Evolutionary conservation across 2,888 invertebrate genomes (phyloP), one percentile per base, ranked within the genome.

Genomic region (Anorthoa munda): DNA sequence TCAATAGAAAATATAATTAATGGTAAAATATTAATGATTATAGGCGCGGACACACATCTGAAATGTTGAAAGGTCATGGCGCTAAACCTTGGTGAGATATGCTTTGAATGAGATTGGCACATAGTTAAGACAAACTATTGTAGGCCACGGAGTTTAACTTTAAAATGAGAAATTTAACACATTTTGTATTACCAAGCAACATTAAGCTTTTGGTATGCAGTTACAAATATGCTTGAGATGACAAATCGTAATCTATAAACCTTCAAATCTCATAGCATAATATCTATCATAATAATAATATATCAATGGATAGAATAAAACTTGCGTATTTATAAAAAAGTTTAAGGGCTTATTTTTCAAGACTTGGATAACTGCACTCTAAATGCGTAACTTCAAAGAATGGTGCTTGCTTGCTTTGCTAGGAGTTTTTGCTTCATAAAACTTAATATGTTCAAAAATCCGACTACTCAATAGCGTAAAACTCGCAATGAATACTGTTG

Each of bases 11-110:
- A 26, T 50, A 23, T 66, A 65, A 77, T 67, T 66, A 66, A 68
- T 70, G 39, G 26, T 45, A 48, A 65, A 61, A 46, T 17, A 77
- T 69, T 61, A 65, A 71, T 68, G 61, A 71, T 51, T 55, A 59
- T 55, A 21, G 45, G 53, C 48, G 60, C 45, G 39, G 18, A 46
- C 63, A 45, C 51, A 50, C 26, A 58, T 56, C 26, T 50, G 21
- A 66, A 65, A 45, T 50, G 67, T 74, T 23, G 53, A 77, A 67
- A 77, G 80, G 73, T 81, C 81, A 81, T 67, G 66, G 56, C n/a
- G 21, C 78, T 58, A 74, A 39, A 39, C 39, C 39, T 39, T 39
- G 69, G 64, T 60, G 56, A 81, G 67, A 64, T 59, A 70, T 59
- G 45, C 66, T 77, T 72, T 77, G 82, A 66, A 56, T 72, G 48